Conservation (phyloP, 2,888 invertebrate species). For the Parelbella ahira region DNA sequence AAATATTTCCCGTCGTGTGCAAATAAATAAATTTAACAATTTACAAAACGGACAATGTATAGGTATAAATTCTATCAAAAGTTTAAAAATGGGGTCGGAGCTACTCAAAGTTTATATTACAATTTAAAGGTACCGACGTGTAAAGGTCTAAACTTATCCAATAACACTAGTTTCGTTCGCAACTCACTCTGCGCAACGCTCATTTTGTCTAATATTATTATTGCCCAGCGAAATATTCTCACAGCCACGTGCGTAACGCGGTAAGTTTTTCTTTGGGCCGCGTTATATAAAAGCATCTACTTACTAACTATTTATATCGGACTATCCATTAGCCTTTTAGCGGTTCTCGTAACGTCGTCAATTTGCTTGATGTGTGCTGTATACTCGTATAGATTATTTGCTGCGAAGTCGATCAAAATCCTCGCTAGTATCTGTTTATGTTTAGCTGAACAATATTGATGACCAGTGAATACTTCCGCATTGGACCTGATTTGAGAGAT, state of each 20-base stretch:
- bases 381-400: no score
- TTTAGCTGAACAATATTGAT: no score
- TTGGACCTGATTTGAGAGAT: no score
- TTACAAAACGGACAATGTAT: slow-evolving; percentile 2
- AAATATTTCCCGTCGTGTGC: no score
- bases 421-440: no score
- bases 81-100: slow-evolving; percentile 24
- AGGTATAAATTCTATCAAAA: slow-evolving; percentile 11
- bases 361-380: no score
- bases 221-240: slow-evolving; percentile 7
- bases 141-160: slow-evolving; percentile 67
- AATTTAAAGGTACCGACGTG: slow-evolving; percentile 52
- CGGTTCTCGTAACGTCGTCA: no score
- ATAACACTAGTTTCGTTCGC: slow-evolving; percentile 48
- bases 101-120: slow-evolving; percentile 64
- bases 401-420: no score
- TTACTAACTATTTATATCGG: not conserved
- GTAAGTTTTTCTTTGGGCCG: not conserved
- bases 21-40: slow-evolving; percentile 2
- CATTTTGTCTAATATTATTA: slow-evolving; percentile 20
- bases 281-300: not conserved
- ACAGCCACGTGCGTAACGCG: not conserved
- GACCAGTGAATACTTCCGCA: no score
- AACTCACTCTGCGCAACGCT: slow-evolving; percentile 15
- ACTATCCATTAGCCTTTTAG: not conserved